Percentiles rank a stretch among this genome's conserved stretches.
Evolutionary conservation across 2,113 vertebrate genomes (phyloP).

Genomic region (Antigone vipio): DNA sequence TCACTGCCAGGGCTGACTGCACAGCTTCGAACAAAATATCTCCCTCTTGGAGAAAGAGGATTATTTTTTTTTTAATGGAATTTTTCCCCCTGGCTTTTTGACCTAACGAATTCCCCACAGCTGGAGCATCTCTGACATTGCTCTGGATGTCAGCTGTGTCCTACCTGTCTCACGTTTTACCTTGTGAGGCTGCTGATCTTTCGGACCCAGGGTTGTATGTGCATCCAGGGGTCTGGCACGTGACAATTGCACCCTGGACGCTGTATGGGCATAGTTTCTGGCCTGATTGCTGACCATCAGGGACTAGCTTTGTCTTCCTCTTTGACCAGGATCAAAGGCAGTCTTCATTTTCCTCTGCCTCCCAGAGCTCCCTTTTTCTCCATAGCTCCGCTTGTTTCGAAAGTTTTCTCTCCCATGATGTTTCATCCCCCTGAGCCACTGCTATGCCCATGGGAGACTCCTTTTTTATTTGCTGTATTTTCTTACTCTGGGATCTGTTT

Average conservation of each 20-base stretch:
- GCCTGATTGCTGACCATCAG: neutral
- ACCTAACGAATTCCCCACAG: neutral
- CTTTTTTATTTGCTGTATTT: neutral
- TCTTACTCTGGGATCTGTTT: neutral
- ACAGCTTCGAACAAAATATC: neutral
- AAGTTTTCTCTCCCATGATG: neutral
- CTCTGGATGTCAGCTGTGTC: neutral
- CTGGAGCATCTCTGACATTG: neutral
- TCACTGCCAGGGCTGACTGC: neutral
- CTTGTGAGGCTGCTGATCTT: neutral
- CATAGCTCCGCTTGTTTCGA: neutral
- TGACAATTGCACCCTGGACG: too few species aligned
- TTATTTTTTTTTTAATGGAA: neutral
- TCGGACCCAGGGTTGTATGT: neutral
- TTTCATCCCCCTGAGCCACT: neutral
- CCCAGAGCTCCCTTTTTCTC: neutral
- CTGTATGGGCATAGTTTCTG: fast-evolving
- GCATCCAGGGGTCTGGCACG: neutral
- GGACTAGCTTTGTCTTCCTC: neutral
- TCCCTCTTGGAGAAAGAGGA: neutral
- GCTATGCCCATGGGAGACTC: neutral
- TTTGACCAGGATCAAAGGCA: neutral
- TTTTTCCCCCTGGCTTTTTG: neutral
- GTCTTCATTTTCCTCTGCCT: neutral
- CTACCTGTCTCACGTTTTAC: neutral